Conservation (phyloP, 2,888 invertebrate genomes). For the Therioaphis trifolii region DNA sequence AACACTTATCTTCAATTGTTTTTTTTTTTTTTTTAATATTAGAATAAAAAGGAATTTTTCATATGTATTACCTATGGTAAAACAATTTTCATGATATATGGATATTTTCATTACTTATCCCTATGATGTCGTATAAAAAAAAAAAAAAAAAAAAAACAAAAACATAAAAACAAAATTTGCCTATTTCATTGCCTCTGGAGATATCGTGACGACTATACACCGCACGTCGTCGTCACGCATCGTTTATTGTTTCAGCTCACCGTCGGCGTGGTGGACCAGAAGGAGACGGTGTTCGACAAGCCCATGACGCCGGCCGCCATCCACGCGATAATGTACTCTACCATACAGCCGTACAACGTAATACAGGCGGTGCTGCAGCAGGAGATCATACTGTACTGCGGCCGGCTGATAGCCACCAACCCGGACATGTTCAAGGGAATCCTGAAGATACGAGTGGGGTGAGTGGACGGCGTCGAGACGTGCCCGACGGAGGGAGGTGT, state of each 20-base stretch:
- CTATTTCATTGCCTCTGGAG: no score
- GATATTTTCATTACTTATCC: no score
- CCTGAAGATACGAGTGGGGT: constrained; percentile 81
- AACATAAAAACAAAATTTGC: no score
- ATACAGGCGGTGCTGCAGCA: constrained; percentile 93
- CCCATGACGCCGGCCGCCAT: constrained; percentile 98
- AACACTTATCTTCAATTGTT: no score
- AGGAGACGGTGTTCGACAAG: constrained; percentile 96
- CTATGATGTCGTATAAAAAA: no score
- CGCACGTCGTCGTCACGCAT: neutral
- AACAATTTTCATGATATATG: no score
- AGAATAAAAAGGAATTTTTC: no score
- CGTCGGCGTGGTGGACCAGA: constrained; percentile 92
- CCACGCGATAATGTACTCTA: constrained; percentile 89
- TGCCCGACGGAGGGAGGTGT: no score
- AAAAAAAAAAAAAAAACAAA: no score
- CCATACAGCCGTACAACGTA: constrained; percentile 89
- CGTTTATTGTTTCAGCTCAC: constrained; percentile 80
- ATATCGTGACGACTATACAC: neutral
- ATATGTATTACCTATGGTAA: no score
- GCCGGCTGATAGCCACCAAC: constrained; percentile 89
- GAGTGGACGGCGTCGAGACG: constrained; percentile 66
- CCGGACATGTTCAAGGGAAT: constrained; percentile 96
- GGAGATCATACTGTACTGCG: constrained; percentile 93
- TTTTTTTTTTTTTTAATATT: no score